Base-by-base conservation (phyloP, 64 coral and sea anemone genomes). In the Pachyseris speciosa region DNA sequence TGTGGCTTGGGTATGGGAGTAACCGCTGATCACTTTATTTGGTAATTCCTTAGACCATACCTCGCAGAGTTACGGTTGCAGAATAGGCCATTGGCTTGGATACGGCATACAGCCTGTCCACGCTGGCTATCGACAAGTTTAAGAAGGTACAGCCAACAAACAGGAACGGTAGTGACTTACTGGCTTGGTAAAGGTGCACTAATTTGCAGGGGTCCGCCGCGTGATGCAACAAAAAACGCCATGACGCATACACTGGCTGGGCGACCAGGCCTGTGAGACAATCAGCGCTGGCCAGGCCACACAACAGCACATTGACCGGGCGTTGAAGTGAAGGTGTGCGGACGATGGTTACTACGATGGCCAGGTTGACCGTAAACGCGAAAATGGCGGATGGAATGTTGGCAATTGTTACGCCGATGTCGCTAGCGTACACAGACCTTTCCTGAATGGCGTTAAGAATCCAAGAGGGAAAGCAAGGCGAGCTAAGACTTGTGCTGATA, bases 211-310 rank as follows among this genome's bases (percentile, higher is more conserved):
- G 71, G 5, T 45, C 22, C 13, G 22, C 22, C 7, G 20, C 2
- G 71, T 74, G 71, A 45, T 74, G 71, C 39, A 74, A 13, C 6
- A 74, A 22, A 74, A 74, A 45, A 22, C 71, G 71, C 71, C 71
- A 74, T 26, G 71, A 44, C 4, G 22, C 39, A 9, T 45, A 74
- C 22, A 74, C 38, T 3, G 71, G 71, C 9, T 74, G 71, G 12
- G 41, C 39, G 47, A 74, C 38, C 9, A 74, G 40, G 39, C 39
- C 71, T 44, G 38, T 45, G 2, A 74, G 39, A 74, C 22, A 47
- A 45, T 74, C 24, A 47, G 71, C 20, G 22, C 39, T 41, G 10
- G 71, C 71, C 71, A 74, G 39, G 71, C 71, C 13, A 74, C 71
- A 74, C 39, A 74, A 41, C 39, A 74, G n/a, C 1, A 74, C 71